These are phyloP conservation scores for Lipotes vexillifer DNA, from an alignment of 2,113 vertebrate species.

Conservation along the genomic window DNA sequence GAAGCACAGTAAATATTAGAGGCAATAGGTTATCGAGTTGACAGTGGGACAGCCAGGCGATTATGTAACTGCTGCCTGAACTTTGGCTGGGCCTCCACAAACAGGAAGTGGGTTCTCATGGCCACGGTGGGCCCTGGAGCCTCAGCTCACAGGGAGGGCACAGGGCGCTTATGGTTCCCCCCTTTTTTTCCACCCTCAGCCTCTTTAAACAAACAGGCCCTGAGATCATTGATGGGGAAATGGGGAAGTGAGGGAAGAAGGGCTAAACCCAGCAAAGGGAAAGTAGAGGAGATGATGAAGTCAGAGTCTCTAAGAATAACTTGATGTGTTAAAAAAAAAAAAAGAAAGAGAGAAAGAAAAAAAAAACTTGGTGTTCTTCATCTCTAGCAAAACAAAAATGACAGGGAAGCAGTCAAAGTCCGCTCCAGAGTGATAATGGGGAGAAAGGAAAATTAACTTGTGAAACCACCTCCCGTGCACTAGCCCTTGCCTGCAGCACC, in stretches of 20 bases:
- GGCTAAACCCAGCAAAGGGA: background rate
- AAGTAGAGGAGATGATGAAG: background rate
- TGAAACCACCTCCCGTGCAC: background rate
- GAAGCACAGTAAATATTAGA: background rate
- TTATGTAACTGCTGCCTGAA: background rate
- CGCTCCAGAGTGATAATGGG: background rate
- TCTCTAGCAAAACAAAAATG: background rate
- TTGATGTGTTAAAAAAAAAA: background rate
- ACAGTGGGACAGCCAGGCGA: background rate
- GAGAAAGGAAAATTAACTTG: background rate
- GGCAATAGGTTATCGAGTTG: background rate
- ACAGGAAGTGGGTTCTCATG: background rate
- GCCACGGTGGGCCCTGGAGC: background rate
- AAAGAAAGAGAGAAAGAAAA: background rate
- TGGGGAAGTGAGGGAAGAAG: background rate
- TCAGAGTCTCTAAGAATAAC: background rate
- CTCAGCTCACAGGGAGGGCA: background rate
- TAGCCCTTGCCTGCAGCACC: background rate
- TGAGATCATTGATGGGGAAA: background rate
- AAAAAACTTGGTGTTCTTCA: background rate
- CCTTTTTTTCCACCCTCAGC: background rate
- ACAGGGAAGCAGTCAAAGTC: background rate
- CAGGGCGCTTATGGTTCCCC: accelerated
- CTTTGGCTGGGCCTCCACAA: background rate
- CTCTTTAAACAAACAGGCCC: background rate